phyloP scores from a whole-genome alignment of 1,140 invertebrate species.

The Drosophila nigrodunni region DNA sequence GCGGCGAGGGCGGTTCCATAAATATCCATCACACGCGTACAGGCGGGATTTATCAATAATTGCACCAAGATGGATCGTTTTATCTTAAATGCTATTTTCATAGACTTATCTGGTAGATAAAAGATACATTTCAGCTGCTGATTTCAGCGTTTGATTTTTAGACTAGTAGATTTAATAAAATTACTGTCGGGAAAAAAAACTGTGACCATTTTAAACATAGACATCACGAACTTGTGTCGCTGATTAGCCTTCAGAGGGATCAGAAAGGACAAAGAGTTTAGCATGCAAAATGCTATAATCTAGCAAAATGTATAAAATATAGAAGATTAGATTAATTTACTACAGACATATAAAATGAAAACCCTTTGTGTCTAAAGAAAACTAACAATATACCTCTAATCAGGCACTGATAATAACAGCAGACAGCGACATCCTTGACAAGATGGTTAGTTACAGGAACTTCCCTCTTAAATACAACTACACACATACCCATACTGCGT shows the following conservation, averaged over 20 bases:
- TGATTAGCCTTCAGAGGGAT: no score
- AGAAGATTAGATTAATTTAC: no score
- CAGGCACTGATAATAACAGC: slow-evolving; percentile 10
- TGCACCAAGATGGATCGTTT: background rate
- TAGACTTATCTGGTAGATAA: background rate
- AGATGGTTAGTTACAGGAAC: slow-evolving; percentile 16
- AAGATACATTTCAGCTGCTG: background rate
- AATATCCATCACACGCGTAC: background rate
- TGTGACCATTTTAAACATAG: no score
- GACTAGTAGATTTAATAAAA: no score
- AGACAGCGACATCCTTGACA: background rate
- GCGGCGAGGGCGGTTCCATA: slow-evolving; percentile 20
- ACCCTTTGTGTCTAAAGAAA: no score
- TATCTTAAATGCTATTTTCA: background rate
- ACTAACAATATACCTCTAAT: background rate
- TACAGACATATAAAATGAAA: no score
- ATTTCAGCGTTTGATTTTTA: background rate
- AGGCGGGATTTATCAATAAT: background rate
- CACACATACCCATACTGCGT: background rate
- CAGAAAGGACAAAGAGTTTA: no score
- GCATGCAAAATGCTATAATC: no score
- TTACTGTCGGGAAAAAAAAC: no score
- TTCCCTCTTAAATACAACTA: slow-evolving; percentile 25
- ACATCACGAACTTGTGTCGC: no score
- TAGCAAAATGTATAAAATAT: no score